Base-by-base conservation (phyloP, 2,113 vertebrate species). In the Rhabdomys dilectus region DNA sequence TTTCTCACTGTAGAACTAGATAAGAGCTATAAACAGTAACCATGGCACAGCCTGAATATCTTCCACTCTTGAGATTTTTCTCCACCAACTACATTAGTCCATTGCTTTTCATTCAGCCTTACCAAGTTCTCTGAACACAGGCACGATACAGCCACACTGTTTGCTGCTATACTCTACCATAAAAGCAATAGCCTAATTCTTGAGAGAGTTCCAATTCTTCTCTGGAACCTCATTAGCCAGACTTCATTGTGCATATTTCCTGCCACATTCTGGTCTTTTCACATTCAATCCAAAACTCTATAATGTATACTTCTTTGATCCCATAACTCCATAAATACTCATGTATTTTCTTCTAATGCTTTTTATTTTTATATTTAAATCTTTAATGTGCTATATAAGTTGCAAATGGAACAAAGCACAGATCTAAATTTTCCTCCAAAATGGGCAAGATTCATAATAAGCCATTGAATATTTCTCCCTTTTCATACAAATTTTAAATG, bases 331-430 rank as follows among this genome's bases (percentile, higher is more conserved):
- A 91, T 31, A 91, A 58, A 86, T 81, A 82, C 26, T 62, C 22
- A 51, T 13, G 31, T 75, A 89, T 95, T 93, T 80, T 73, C 53
- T 92, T 81, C 36, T 85, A 62, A 48, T 91, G 60, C 10, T 92
- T 92, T 91, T 95, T 94, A 42, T 56, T 88, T 97, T 90, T 88
- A 64, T 56, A 90, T 84, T 96, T 94, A 93, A 95, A 75, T 94
- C 56, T 53, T 42, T 53, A 53, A 76, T 89, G 53, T 91, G 81
- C 21, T 75, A 80, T 89, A 78, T 95, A 95, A 84, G 24, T 56
- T 88, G 7, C 4, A 72, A n/a, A 56, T 56, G 48, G 60, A 53
- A 85, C 84, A 90, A 95, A 92, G 12, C 77, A 58, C 34, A 92
- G 58, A 75, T 94, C 42, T 86, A 70, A 62, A 93, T 92, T 96